Evolutionary conservation across 2,888 invertebrate genomes (phyloP), one percentile per base, ranked within the genome.

Genomic region (Ganaspis brasiliensis): DNA sequence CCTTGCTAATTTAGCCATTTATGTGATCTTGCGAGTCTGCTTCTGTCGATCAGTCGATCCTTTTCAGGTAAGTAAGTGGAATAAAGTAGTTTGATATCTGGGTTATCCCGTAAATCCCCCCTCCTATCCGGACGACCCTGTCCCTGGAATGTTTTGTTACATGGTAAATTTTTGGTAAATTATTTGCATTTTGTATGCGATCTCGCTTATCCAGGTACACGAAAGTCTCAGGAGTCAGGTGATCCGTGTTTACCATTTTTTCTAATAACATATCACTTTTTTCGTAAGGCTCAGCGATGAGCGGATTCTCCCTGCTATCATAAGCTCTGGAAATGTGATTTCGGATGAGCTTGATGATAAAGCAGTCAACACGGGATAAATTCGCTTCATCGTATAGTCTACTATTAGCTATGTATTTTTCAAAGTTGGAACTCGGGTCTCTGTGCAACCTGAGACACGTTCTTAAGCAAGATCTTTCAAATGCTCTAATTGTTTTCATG

Each of bases 401-500:
- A 14, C 4, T n/a, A 1, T 49, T 49, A 5, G 49, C 4, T n/a
- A 49, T 49, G 14, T n/a, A 49, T n/a, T n/a, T n/a, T 5, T n/a
- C n/a, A n/a, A 14, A 49, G 1, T 1, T n/a, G n/a, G 49, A n/a
- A 4, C n/a, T n/a, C 1, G n/a, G 4, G 49, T n/a, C n/a, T 75
- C 74, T 26, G 24, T 56, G 14, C 4, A 24, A 55, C n/a, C 70
- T 55, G 8, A 73, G 16, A 16, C 78, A 80, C 2, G 74, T 72
- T 73, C 78, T 35, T 8, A 78, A 14, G 40, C 79, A 79, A 45
- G 35, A 40, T 24, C 81, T 35, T 40, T 81, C 79, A 21, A 79
- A 78, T 0, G 59, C 21, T 19, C 79, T 57, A n/a, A n/a, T n/a
- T n/a, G n/a, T n/a, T n/a, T n/a, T n/a, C n/a, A n/a, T n/a, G n/a